phyloP scores from a whole-genome alignment of 1,140 invertebrate species.

The Eupeodes corollae region DNA sequence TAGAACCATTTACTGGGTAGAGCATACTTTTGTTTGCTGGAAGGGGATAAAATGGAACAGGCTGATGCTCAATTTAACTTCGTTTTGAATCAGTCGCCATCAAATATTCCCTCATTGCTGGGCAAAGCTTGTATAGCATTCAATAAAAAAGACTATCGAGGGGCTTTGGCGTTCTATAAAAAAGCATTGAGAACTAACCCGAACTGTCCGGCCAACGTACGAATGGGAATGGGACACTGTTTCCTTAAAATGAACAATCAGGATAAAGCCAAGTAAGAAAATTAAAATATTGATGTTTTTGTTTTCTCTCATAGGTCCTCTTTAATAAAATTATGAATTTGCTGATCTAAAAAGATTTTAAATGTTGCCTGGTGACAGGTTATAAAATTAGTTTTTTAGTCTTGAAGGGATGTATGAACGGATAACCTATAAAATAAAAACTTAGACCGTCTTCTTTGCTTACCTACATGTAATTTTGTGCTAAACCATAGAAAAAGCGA shows the following conservation, averaged over 20 bases:
- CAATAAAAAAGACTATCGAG: conserved; percentile 86
- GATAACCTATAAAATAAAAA: too few species aligned
- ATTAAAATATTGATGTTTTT: neutral
- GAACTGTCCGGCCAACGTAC: conserved; percentile 91
- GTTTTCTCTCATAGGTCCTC: too few species aligned
- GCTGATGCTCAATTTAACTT: conserved; percentile 99
- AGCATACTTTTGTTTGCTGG: conserved; percentile 94
- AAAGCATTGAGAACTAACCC: conserved; percentile 93
- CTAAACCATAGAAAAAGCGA: too few species aligned
- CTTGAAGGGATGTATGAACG: too few species aligned
- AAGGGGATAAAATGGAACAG: conserved; percentile 99
- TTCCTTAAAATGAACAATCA: conserved; percentile 94
- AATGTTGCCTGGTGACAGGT: too few species aligned
- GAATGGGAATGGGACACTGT: conserved; percentile 95
- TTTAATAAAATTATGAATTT: too few species aligned
- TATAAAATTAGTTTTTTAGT: too few species aligned
- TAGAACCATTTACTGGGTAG: conserved; percentile 92
- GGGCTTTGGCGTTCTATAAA: conserved; percentile 94
- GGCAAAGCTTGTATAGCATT: conserved; percentile 98
- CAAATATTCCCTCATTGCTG: conserved; percentile 91
- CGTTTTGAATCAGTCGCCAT: conserved; percentile 88
- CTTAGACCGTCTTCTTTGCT: too few species aligned
- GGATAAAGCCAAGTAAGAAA: conserved; percentile 75
- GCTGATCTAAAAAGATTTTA: too few species aligned
- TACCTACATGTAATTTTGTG: too few species aligned